phyloP scores from a whole-genome alignment of 2,113 vertebrate species.

The Amia ocellicauda region DNA sequence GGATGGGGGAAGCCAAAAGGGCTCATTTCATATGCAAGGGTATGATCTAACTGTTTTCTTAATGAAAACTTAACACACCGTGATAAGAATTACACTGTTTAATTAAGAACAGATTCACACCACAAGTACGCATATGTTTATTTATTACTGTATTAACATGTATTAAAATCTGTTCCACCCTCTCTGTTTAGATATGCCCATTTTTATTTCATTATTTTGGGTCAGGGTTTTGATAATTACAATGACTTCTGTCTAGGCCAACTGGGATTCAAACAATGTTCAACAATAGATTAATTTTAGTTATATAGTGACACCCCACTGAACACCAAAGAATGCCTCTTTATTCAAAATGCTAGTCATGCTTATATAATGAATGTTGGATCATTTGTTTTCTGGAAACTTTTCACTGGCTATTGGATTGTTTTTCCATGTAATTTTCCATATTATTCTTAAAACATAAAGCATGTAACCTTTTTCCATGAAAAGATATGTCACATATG shows the following conservation, averaged over 20 bases:
- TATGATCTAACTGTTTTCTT: conserved; percentile 11
- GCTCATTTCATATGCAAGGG: conserved; percentile 12
- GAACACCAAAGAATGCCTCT: not conserved
- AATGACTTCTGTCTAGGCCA: conserved; percentile 17
- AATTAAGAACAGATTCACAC: conserved; percentile 25
- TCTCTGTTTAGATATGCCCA: conserved; percentile 10
- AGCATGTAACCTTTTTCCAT: no score
- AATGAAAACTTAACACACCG: conserved; percentile 23
- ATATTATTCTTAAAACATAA: no score
- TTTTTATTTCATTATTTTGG: conserved; percentile 25
- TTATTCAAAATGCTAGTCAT: no score
- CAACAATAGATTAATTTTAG: conserved; percentile 25
- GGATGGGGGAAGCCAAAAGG: conserved; percentile 17
- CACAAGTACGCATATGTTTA: conserved; percentile 25
- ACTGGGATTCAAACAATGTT: conserved; percentile 22
- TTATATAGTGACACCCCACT: conserved; percentile 21
- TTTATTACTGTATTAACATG: conserved; percentile 27
- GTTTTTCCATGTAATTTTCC: no score
- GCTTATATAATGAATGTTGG: no score
- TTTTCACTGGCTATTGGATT: no score
- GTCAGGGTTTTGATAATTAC: conserved; percentile 22
- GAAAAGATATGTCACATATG: no score
- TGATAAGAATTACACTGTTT: conserved; percentile 15
- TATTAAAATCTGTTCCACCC: conserved; percentile 27
- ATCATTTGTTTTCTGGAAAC: no score